Evolutionary conservation across 2,113 vertebrate genomes (phyloP), one percentile per base, ranked within the genome.

Genomic region (Corythornis cristatus): DNA sequence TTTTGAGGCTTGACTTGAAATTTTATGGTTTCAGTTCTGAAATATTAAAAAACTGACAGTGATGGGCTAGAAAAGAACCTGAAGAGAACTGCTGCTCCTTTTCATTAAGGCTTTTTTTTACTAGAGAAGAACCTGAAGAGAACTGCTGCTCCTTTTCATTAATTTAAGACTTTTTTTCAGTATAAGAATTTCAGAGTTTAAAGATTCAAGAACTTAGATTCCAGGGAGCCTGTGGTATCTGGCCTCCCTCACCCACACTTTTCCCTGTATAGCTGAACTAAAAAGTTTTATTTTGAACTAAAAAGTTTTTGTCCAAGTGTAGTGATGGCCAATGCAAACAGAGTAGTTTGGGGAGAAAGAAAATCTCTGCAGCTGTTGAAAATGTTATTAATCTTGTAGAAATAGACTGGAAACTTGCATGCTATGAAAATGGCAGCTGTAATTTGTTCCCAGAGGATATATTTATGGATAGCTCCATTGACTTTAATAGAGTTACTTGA

Each of bases 401-500:
- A 83, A 54, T 79, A 83, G 66, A 80, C 45, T 83, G 87, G 67
- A 85, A 87, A 93, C 92, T 61, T 89, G 54, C 62, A 51, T 23
- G 7, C 74, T 57, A 66, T 83, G 82, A 73, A 82, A 89, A 89
- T 54, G 28, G 3, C 82, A 33, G 71, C 70, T 88, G 78, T 93
- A 83, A 89, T 91, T 93, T 96, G 81, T 87, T 95, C 79, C 82
- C 46, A 42, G 54, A 76, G 45, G 74, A 85, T 65, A 21, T 62
- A 72, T 93, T 85, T 82, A 91, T 83, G 71, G 29, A 54, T 31
- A 85, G 87, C 74, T 93, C 33, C 58, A 85, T 72, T 95, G 77
- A 72, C 70, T 95, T 84, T 90, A 89, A 86, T 71, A 83, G 81
- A 93, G 86, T 93, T 84, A 71, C 70, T 82, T 89, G 89, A 75